A percentile compares a stretch with the other conserved stretches of the same genome.
Conservation (phyloP, 2,113 vertebrate genomes). For the Pollachius pollachius region DNA sequence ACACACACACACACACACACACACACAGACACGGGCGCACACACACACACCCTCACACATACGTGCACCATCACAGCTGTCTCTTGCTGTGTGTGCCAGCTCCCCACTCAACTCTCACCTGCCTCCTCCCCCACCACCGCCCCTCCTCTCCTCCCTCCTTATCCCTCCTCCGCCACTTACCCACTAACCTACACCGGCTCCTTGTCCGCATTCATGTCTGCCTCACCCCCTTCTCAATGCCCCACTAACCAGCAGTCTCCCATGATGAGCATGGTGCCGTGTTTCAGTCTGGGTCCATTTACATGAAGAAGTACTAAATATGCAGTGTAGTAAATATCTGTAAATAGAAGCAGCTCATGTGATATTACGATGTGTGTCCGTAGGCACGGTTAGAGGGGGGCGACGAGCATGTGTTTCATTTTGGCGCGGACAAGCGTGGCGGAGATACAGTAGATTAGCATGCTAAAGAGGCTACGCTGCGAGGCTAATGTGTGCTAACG, state of each 20-base stretch:
- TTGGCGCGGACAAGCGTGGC: not conserved
- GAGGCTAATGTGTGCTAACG: slow-evolving; percentile 18
- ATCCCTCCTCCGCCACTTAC: slow-evolving; percentile 51
- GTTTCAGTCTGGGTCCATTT: slow-evolving; percentile 22
- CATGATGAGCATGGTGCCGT: slow-evolving; percentile 51
- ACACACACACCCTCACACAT: slow-evolving; percentile 25
- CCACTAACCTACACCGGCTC: slow-evolving; percentile 22
- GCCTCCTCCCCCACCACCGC: not conserved
- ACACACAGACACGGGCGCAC: slow-evolving; percentile 25
- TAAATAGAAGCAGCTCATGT: no score
- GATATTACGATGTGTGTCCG: no score
- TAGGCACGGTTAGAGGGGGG: not conserved
- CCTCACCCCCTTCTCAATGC: not conserved
- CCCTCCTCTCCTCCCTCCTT: slow-evolving; percentile 11
- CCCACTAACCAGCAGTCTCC: slow-evolving; percentile 63
- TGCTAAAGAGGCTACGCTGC: not conserved
- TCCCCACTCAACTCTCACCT: slow-evolving; percentile 23
- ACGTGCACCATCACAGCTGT: not conserved
- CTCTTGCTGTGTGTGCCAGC: slow-evolving; percentile 1
- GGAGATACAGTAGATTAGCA: no score
- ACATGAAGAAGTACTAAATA: slow-evolving; percentile 3
- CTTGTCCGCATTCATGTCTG: not conserved
- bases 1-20: slow-evolving; percentile 6
- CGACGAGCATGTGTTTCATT: slow-evolving; percentile 1
- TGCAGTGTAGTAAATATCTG: no score